Percentiles rank a stretch among this genome's conserved stretches.
These are phyloP conservation scores for Rhineura floridana DNA, from an alignment of 2,113 vertebrate genomes.

Conservation along the genomic window DNA sequence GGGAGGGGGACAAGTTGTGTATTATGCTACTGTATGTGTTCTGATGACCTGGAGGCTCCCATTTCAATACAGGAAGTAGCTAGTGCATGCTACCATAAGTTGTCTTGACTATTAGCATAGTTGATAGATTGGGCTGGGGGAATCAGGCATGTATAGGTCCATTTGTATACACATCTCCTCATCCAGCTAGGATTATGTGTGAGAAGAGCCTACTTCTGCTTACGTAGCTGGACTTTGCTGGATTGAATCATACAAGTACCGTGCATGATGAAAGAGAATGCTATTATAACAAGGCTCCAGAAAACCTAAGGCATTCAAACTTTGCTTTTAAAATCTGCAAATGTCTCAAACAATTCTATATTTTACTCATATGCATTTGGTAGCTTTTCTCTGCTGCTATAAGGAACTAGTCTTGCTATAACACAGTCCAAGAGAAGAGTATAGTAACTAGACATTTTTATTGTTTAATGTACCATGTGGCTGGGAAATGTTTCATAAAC, in stretches of 20 bases:
- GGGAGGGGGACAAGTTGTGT: not conserved
- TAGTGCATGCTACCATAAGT: not conserved
- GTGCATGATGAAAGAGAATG: not conserved
- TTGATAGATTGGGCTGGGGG: not conserved
- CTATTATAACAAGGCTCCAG: not conserved
- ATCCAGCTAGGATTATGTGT: no score
- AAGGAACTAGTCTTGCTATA: not conserved
- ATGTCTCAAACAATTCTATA: not conserved
- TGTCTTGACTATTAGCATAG: not conserved
- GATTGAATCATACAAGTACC: not conserved
- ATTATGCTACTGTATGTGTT: not conserved
- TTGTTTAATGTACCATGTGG: not conserved
- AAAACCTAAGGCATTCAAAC: not conserved
- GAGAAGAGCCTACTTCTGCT: not conserved
- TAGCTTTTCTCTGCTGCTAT: not conserved
- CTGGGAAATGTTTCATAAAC: not conserved
- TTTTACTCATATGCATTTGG: not conserved
- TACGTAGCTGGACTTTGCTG: not conserved
- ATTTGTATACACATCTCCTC: not conserved
- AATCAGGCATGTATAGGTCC: not conserved
- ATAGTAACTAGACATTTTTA: constrained; percentile 2
- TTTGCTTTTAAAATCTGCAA: not conserved
- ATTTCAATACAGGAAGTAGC: not conserved
- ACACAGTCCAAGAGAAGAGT: not conserved
- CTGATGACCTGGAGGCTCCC: not conserved